Percentiles rank a stretch among this genome's conserved stretches.
These are phyloP conservation scores for Hylomyscus alleni DNA, from an alignment of 2,797 vertebrate species.

Conservation along the genomic window DNA sequence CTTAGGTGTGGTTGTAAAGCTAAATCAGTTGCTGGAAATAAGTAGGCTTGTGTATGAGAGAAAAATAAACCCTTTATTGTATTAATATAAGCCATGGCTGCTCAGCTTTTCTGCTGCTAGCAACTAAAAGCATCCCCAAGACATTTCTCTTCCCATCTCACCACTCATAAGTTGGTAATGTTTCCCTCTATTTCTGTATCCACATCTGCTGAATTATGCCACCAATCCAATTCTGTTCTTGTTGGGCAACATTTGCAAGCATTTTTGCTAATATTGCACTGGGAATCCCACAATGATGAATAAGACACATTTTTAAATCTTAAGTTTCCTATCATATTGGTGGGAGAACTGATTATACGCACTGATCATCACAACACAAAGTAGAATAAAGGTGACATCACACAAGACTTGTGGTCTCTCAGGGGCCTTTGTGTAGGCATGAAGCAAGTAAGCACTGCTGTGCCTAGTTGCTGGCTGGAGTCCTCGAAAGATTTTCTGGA, in stretches of 20 bases:
- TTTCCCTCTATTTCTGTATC: constrained; percentile 6
- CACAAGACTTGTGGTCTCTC: neutral
- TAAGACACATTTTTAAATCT: neutral
- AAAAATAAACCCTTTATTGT: constrained; percentile 9
- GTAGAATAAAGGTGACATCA: neutral
- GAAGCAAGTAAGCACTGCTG: neutral
- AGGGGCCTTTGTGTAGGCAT: neutral
- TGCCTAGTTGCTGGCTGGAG: neutral
- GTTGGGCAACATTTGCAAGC: constrained; percentile 18
- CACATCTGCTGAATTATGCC: constrained; percentile 20
- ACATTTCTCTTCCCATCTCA: neutral
- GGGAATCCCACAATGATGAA: neutral
- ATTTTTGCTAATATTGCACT: neutral
- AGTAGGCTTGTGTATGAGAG: constrained; percentile 3
- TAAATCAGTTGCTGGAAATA: neutral
- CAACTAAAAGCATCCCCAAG: neutral
- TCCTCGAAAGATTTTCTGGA: neutral
- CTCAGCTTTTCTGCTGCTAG: constrained; percentile 24
- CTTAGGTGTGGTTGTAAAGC: neutral
- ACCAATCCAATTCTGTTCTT: constrained; percentile 8
- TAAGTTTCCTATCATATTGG: neutral
- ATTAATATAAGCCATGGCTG: neutral
- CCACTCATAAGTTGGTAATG: neutral
- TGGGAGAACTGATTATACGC: neutral
- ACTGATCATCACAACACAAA: neutral